A percentile compares a stretch with the other conserved stretches of the same genome.
Evolutionary conservation across 2,888 invertebrate species (phyloP).

Genomic region (Aricia artaxerxes): DNA sequence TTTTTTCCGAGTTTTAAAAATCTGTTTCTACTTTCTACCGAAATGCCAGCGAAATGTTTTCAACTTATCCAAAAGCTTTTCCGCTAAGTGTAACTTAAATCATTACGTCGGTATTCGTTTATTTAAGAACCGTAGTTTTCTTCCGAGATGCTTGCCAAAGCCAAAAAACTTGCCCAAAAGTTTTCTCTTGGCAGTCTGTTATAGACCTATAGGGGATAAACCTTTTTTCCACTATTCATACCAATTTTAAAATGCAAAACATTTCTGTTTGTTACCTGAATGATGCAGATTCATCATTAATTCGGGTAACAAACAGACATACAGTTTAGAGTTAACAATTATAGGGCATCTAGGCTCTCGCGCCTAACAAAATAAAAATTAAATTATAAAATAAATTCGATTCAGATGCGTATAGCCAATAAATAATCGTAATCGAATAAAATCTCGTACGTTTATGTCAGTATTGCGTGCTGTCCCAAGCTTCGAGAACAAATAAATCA

Average conservation of each 20-base stretch:
- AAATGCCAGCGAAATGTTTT: too few species aligned
- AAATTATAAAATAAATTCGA: too few species aligned
- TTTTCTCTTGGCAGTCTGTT: background rate
- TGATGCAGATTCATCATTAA: too few species aligned
- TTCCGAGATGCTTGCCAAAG: background rate
- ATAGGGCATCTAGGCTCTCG: too few species aligned
- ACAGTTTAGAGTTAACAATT: too few species aligned
- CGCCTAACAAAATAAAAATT: too few species aligned
- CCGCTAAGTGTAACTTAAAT: background rate
- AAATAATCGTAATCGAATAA: slow-evolving; percentile 54
- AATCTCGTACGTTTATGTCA: slow-evolving; percentile 55
- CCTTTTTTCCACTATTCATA: background rate
- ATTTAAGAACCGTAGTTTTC: background rate
- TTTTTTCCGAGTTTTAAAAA: background rate
- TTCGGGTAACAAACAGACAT: too few species aligned
- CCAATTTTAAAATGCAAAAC: too few species aligned
- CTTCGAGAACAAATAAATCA: slow-evolving; percentile 21
- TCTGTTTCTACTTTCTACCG: too few species aligned
- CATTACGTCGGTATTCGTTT: background rate
- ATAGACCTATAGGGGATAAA: background rate
- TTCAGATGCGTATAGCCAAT: background rate
- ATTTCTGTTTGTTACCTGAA: too few species aligned
- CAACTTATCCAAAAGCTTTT: background rate
- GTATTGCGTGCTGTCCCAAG: slow-evolving; percentile 32
- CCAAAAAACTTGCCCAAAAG: background rate